These are phyloP conservation scores for Tachina fera DNA, from an alignment of 2,888 invertebrate species.

Conservation along the genomic window DNA sequence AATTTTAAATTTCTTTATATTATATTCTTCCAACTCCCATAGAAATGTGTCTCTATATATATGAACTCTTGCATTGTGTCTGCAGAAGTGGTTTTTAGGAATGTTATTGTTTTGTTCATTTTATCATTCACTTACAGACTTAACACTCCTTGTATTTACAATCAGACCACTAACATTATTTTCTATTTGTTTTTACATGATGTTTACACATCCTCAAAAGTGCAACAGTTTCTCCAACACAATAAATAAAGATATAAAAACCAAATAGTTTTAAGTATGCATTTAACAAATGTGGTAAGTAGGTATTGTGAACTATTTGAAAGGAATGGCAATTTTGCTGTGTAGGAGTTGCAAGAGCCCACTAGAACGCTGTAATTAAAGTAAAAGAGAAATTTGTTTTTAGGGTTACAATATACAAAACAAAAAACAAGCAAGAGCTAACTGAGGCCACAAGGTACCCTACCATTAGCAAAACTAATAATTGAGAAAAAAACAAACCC, in stretches of 20 bases:
- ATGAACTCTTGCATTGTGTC: not conserved
- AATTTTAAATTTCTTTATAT: not conserved
- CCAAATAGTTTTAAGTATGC: constrained; percentile 30
- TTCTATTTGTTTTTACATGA: constrained; percentile 28
- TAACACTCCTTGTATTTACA: constrained; percentile 25
- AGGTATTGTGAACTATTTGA: not conserved
- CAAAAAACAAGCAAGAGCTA: too few relatives aligned
- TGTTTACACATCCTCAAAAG: constrained; percentile 27
- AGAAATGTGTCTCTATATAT: not conserved
- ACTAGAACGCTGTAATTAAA: not conserved
- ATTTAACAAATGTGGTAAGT: constrained; percentile 40
- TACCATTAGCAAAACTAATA: too few relatives aligned
- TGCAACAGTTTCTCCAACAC: constrained; percentile 36
- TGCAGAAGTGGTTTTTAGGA: constrained; percentile 4
- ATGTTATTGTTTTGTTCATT: constrained; percentile 37
- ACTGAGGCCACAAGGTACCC: too few relatives aligned
- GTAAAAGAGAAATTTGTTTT: not conserved
- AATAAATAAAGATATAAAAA: constrained; percentile 33
- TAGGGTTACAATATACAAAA: too few relatives aligned
- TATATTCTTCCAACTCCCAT: not conserved
- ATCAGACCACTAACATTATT: constrained; percentile 52
- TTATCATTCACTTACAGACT: constrained; percentile 23
- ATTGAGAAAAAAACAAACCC: too few relatives aligned
- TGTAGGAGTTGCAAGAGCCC: not conserved
- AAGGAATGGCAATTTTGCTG: constrained; percentile 1